Base-by-base conservation (phyloP, 2,797 vertebrate species). In the Danio tinwini region DNA sequence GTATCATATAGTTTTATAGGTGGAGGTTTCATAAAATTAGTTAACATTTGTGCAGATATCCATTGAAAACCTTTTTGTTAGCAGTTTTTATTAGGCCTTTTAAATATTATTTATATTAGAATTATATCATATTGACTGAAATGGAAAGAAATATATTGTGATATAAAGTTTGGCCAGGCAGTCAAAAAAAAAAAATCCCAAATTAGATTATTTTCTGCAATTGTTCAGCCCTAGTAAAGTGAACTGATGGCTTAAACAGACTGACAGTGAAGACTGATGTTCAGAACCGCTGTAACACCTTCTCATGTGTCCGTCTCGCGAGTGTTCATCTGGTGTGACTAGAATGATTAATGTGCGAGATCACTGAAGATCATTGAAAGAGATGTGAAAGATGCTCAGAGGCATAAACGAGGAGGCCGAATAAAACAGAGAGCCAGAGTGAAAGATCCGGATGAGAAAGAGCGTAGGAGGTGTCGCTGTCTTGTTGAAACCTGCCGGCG, bases 391-490 rank as follows among this genome's bases (percentile, higher is more conserved):
- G 62, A 76, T 21, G 6, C 19, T 65, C 2, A 29, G 14, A 56
- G 19, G 40, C 19, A 56, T 13, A 8, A 29, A 29, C 29, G 49
- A 75, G 61, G 49, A 64, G n/a, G 49, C 61, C 37, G 50, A 65
- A 45, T 42, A 73, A 75, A 50, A 76, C 47, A 19, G 19, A 76
- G 62, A 40, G 47, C 52, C 29, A 49, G 67, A 69, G 5, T 40
- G 49, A 53, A 29, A 1, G 29, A 29, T 67, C 63, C 21, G 52
- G 74, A 76, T 76, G 74, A 76, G 62, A 67, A 17, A 1, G 19
- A 67, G 42, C 21, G 42, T 76, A 21, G 63, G 74, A 58, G 63
- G 74, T 58, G 63, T 76, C 21, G 11, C 74, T 67, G 40, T 76
- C 74, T 58, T 67, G 74, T 67, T 67, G 42, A 10, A 58, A 76